Evolutionary conservation across 2,888 invertebrate genomes (phyloP).

Genomic region (Atrina japonica): DNA sequence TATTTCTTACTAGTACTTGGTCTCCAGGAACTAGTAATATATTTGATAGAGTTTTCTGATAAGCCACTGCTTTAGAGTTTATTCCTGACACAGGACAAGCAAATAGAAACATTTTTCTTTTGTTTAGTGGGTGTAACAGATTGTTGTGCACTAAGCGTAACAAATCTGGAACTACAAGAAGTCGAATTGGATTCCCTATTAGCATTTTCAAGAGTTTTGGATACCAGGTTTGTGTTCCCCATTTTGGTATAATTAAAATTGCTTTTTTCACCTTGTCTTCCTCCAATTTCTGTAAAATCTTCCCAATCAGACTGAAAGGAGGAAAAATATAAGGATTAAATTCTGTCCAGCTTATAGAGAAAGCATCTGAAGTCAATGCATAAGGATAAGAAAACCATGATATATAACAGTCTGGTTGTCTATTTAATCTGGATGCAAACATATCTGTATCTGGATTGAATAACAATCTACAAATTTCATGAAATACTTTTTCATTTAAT

Average conservation of each 20-base stretch:
- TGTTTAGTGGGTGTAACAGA: slow-evolving; percentile 15
- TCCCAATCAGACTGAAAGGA: slow-evolving; percentile 22
- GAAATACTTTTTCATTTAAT: slow-evolving; percentile 32
- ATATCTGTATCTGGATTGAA: slow-evolving; percentile 11
- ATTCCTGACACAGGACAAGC: slow-evolving; percentile 26
- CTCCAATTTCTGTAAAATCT: slow-evolving; percentile 5
- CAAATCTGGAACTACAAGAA: slow-evolving; percentile 17
- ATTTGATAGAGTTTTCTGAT: slow-evolving; percentile 17
- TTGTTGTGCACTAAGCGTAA: slow-evolving; percentile 14
- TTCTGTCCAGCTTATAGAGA: slow-evolving; percentile 18
- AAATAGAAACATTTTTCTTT: slow-evolving; percentile 18
- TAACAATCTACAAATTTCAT: not conserved
- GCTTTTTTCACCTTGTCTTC: slow-evolving; percentile 22
- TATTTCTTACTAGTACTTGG: slow-evolving; percentile 20
- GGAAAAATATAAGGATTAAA: slow-evolving; percentile 14
- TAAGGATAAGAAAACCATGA: slow-evolving; percentile 38
- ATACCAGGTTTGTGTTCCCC: slow-evolving; percentile 18
- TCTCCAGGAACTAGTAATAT: slow-evolving; percentile 23
- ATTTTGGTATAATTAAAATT: slow-evolving; percentile 26
- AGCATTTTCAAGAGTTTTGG: slow-evolving; percentile 14
- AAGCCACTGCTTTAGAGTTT: slow-evolving; percentile 14
- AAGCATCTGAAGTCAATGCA: slow-evolving; percentile 34
- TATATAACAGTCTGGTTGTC: slow-evolving; percentile 25
- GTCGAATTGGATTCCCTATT: slow-evolving; percentile 1
- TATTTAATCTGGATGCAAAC: slow-evolving; percentile 26